Percentiles rank a stretch among this genome's conserved stretches.
Evolutionary conservation across 2,797 vertebrate species (phyloP).

Genomic region (Sarcophilus harrisii): DNA sequence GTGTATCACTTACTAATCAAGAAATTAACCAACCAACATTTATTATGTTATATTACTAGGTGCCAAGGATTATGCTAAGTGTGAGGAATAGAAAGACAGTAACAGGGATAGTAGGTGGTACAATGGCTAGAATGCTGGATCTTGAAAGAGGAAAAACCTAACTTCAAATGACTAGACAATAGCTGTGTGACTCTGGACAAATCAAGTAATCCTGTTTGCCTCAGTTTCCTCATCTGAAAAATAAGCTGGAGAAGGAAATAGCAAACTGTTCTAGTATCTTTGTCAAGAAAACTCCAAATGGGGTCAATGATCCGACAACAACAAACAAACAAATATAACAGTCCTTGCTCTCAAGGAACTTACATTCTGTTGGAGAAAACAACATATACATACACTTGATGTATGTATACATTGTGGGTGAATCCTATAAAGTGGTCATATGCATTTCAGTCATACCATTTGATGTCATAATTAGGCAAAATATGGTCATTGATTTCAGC

Average conservation of each 20-base stretch:
- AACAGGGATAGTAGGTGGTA: not conserved
- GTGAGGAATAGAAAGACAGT: not conserved
- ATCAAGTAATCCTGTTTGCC: not conserved
- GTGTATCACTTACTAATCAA: too few species aligned
- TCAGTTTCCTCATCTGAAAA: not conserved
- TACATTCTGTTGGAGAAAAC: not conserved
- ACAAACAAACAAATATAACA: not conserved
- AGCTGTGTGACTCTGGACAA: not conserved
- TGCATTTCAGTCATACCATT: not conserved
- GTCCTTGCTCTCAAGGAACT: not conserved
- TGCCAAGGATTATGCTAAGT: not conserved
- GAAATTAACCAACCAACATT: too few species aligned
- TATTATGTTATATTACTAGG: too few species aligned
- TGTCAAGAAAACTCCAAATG: not conserved
- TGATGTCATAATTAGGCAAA: not conserved
- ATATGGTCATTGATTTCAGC: not conserved
- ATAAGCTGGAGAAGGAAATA: not conserved
- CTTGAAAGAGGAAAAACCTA: not conserved
- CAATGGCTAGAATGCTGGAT: not conserved
- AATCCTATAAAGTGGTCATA: not conserved
- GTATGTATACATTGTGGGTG: not conserved
- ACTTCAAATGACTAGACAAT: not conserved
- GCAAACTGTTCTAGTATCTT: not conserved
- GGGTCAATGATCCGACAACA: not conserved
- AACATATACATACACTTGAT: not conserved